Percentiles rank a stretch among this genome's conserved stretches.
Conservation (phyloP, 2,113 vertebrate species). For the Cheilinus undulatus region DNA sequence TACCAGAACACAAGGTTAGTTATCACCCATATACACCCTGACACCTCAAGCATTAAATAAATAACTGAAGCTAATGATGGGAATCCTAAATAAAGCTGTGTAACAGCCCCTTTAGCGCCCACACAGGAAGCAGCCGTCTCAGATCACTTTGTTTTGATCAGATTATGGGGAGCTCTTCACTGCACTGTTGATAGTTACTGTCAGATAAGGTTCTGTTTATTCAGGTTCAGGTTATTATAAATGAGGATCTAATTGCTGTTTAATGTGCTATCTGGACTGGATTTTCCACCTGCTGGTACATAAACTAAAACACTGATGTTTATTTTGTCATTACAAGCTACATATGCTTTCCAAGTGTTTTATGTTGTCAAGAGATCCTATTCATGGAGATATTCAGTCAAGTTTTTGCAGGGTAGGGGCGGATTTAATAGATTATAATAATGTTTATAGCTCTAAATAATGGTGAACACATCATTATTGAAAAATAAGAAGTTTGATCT, state of each 20-base stretch:
- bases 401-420: no score
- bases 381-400: no score
- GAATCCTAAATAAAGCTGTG: not conserved
- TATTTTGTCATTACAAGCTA: no score
- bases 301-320: not conserved
- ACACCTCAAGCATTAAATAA: not conserved
- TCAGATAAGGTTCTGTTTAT: slow-evolving; percentile 15
- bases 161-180: slow-evolving; percentile 50
- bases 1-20: not conserved
- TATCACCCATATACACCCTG: no score
- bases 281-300: not conserved
- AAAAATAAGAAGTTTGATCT: no score
- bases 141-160: slow-evolving; percentile 21
- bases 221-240: slow-evolving; percentile 16
- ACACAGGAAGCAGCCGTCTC: slow-evolving; percentile 42
- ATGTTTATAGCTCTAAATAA: no score
- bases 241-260: slow-evolving; percentile 4
- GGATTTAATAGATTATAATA: no score
- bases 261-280: slow-evolving; percentile 8
- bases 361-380: no score
- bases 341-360: no score
- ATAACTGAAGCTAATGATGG: not conserved
- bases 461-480: no score
- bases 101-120: slow-evolving; percentile 7
- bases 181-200: not conserved